Evolutionary conservation across 2,888 invertebrate species (phyloP), one percentile per base, ranked within the genome.

Genomic region (Subacronicta megacephala): DNA sequence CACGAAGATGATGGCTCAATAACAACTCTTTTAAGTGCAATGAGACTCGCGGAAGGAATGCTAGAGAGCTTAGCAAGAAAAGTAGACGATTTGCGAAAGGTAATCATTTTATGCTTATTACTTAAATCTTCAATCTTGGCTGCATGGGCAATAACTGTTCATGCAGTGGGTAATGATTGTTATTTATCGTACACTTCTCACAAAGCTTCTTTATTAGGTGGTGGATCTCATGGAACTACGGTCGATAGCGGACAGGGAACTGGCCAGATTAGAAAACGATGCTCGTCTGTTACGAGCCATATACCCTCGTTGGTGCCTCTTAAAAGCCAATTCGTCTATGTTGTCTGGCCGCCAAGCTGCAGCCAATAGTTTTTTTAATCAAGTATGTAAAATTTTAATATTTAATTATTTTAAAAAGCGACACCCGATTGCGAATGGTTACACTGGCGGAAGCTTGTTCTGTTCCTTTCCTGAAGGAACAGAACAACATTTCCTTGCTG

Each of bases 151-250:
- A n/a, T n/a, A n/a, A n/a, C n/a, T n/a, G n/a, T n/a, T n/a, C n/a
- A n/a, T n/a, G n/a, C n/a, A n/a, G n/a, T n/a, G n/a, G n/a, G n/a
- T n/a, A n/a, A n/a, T n/a, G n/a, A n/a, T n/a, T n/a, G n/a, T n/a
- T n/a, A n/a, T 4, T 3, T 18, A 7, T 7, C 7, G 7, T 35
- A 31, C 29, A 36, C 9, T 15, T 18, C 6, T 36, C 44, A 36
- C 37, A 6, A 17, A 18, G 26, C 40, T 47, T 33, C 51, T 7
- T 40, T 15, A 23, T 36, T 41, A 94, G 93, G 90, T 94, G 12
- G 93, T 94, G 5, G 92, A 93, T 68, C 63, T 93, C 20, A 90
- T 94, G 92, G 92, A 93, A 59, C 72, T 93, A 12, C 89, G 91
- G 1, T 94, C 93, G 0, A 83, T 92, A 69, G 93, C 93, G 4